These are phyloP conservation scores for Cheilosia scutellata DNA, from an alignment of 2,888 invertebrate genomes.

Conservation along the genomic window DNA sequence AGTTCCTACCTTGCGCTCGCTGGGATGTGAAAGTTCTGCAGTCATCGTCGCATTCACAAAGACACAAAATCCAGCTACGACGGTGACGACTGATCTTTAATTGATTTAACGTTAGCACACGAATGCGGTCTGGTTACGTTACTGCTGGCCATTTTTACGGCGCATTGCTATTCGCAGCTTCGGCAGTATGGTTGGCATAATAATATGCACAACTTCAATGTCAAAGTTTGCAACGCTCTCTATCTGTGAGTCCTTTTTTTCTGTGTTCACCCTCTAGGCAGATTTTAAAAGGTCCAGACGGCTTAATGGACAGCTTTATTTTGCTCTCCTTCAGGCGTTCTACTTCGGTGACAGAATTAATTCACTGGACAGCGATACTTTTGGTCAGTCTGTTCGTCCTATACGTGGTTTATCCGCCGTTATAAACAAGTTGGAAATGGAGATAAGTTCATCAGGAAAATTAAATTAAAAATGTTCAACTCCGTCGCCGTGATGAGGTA, in stretches of 20 bases:
- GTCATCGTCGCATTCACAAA: not conserved
- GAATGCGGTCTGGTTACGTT: not conserved
- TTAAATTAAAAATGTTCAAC: constrained; percentile 10
- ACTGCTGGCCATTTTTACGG: not conserved
- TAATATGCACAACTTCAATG: constrained; percentile 2
- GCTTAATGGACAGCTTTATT: constrained; percentile 16
- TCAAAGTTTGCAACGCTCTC: constrained; percentile 6
- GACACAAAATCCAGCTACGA: not conserved
- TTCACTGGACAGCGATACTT: not conserved
- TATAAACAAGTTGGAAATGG: not conserved
- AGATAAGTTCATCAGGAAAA: constrained; percentile 12
- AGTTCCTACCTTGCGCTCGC: too few relatives aligned
- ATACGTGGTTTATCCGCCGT: not conserved
- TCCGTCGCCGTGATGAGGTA: not conserved
- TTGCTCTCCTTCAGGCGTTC: constrained; percentile 2
- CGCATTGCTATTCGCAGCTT: too few relatives aligned
- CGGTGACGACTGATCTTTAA: not conserved
- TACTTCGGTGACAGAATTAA: not conserved
- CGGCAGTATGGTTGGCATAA: too few relatives aligned
- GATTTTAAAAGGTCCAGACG: constrained; percentile 35
- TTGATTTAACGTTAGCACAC: not conserved
- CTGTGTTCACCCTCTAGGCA: constrained; percentile 4
- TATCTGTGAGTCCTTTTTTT: not conserved
- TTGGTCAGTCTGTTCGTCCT: not conserved
- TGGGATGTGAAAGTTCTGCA: not conserved